These are phyloP conservation scores for Neolamprologus brichardi DNA, from an alignment of 2,113 vertebrate genomes.

Conservation along the genomic window DNA sequence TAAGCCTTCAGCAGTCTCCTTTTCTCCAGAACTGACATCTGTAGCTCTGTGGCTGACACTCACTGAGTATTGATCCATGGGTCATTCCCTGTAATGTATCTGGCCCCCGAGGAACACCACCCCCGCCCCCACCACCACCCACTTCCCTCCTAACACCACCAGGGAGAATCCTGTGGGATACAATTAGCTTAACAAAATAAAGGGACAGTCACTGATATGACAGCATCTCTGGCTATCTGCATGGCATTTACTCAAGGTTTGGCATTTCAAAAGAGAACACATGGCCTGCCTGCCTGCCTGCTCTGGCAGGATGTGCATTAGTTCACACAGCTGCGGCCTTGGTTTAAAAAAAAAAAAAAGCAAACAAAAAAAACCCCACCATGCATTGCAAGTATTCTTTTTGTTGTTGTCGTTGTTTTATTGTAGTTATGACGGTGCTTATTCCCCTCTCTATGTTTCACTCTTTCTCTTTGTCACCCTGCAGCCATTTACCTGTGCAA, in stretches of 20 bases:
- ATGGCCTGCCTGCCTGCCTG: not conserved
- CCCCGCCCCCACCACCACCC: fast-evolving
- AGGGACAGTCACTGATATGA: not conserved
- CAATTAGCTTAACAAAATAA: conserved; percentile 33
- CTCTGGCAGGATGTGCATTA: conserved; percentile 3
- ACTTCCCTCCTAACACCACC: not conserved
- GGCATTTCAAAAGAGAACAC: conserved; percentile 24
- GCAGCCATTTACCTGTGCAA: conserved; percentile 97
- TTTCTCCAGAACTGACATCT: not conserved
- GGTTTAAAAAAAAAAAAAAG: not conserved
- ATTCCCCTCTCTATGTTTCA: not conserved
- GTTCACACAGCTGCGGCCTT: conserved; percentile 16
- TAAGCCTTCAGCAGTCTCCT: not conserved
- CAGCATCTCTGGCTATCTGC: not conserved
- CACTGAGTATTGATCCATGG: conserved; percentile 20
- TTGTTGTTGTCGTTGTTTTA: not conserved
- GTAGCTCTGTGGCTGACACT: conserved; percentile 21
- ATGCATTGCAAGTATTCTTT: not conserved
- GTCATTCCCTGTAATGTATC: conserved; percentile 19
- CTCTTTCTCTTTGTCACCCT: conserved; percentile 12
- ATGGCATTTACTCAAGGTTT: conserved; percentile 10
- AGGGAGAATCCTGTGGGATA: not conserved
- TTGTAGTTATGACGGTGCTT: not conserved
- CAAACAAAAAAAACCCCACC: fast-evolving
- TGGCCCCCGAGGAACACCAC: not conserved